These are phyloP conservation scores for Ptilorrhoa leucosticta DNA, from an alignment of 2,113 vertebrate species.

Conservation along the genomic window DNA sequence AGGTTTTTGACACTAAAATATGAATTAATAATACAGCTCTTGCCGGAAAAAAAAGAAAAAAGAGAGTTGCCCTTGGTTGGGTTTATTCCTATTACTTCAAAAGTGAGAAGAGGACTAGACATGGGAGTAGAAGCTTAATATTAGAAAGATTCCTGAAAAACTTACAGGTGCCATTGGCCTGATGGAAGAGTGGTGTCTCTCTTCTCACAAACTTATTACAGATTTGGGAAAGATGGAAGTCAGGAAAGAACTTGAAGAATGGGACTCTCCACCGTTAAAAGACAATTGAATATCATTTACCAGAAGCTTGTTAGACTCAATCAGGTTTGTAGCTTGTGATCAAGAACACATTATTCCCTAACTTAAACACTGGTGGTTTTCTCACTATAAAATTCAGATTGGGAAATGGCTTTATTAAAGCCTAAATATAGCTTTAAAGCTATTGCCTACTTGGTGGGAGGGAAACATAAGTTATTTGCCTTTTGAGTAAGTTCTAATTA, in stretches of 20 bases:
- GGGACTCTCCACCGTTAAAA: neutral
- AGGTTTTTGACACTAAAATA: neutral
- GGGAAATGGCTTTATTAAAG: neutral
- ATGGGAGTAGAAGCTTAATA: neutral
- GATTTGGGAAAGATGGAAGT: neutral
- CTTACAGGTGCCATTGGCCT: neutral
- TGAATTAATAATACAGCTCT: neutral
- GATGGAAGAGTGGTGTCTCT: rapidly evolving
- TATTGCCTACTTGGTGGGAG: neutral
- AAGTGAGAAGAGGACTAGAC: neutral
- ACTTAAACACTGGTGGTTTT: neutral
- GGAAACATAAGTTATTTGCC: neutral
- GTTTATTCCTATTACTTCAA: neutral
- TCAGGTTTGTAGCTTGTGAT: neutral
- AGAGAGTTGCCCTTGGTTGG: neutral
- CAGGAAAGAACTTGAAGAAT: neutral
- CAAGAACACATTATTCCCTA: neutral
- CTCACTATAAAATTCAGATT: neutral
- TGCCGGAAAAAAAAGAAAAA: neutral
- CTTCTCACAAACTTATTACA: neutral
- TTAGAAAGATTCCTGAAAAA: neutral
- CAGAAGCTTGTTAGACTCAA: neutral
- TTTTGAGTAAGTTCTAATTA: slow-evolving; percentile 22
- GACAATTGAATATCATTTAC: neutral
- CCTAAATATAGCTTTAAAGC: neutral